Evolutionary conservation across 1,140 invertebrate genomes (phyloP).

Genomic region (Dendrolimus kikuchii): DNA sequence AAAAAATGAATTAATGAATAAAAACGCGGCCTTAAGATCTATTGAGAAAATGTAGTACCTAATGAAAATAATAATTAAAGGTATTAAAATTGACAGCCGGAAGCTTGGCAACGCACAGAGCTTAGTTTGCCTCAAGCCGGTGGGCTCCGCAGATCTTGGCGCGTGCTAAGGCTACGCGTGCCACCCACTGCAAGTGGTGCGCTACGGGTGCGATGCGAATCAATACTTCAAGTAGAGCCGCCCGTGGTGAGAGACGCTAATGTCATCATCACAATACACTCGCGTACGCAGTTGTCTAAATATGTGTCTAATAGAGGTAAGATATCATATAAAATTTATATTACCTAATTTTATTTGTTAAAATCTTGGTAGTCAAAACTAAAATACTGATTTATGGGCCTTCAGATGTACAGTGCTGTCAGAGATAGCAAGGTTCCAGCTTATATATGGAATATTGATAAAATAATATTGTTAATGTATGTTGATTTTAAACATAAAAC

Average conservation of each 20-base stretch:
- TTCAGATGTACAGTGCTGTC: too few species aligned
- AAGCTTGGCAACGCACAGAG: constrained; percentile 53
- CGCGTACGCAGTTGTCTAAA: constrained; percentile 52
- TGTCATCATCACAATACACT: constrained; percentile 48
- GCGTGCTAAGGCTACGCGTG: constrained; percentile 41
- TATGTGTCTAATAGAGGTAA: constrained; percentile 56
- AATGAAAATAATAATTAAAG: too few species aligned
- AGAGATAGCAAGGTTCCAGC: too few species aligned
- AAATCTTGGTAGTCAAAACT: background rate
- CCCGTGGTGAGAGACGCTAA: constrained; percentile 43
- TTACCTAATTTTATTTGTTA: background rate
- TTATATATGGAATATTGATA: too few species aligned
- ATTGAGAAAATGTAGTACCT: too few species aligned
- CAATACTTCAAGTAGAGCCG: constrained; percentile 43
- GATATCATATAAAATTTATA: constrained; percentile 5
- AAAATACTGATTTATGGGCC: too few species aligned
- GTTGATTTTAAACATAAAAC: too few species aligned
- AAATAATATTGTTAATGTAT: too few species aligned
- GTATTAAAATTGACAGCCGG: constrained; percentile 30
- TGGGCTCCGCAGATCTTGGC: constrained; percentile 52
- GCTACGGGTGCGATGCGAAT: constrained; percentile 51
- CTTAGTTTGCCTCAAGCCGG: constrained; percentile 33
- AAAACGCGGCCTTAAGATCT: too few species aligned
- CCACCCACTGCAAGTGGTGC: constrained; percentile 43
- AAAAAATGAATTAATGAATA: too few species aligned